A percentile compares a stretch with the other conserved stretches of the same genome.
phyloP scores from a whole-genome alignment of 1,140 invertebrate species.

The Procambarus clarkii region DNA sequence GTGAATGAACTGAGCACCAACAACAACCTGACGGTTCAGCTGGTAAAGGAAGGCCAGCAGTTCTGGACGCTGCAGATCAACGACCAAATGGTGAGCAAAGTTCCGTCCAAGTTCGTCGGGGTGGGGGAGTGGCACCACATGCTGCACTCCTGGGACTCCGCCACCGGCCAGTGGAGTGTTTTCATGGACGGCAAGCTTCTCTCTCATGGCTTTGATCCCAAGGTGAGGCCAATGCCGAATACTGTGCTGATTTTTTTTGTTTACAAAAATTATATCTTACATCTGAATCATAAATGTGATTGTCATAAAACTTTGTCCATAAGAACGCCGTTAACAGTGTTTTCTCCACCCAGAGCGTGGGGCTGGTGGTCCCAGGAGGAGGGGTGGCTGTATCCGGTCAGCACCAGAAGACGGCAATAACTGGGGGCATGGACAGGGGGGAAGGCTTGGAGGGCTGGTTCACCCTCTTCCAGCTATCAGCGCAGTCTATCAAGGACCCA shows the following conservation, averaged over 20 bases:
- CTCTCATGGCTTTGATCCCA: slow-evolving; percentile 13
- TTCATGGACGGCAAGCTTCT: slow-evolving; percentile 38
- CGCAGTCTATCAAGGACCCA: neutral
- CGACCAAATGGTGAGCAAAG: slow-evolving; percentile 19
- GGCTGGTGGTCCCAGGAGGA: slow-evolving; percentile 22
- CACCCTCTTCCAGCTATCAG: slow-evolving; percentile 27
- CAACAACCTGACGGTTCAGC: slow-evolving; percentile 31
- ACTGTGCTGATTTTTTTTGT: neutral
- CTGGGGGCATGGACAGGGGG: slow-evolving; percentile 25
- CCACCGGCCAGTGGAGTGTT: slow-evolving; percentile 11
- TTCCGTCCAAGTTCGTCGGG: neutral
- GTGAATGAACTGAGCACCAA: neutral
- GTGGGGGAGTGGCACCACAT: slow-evolving; percentile 22
- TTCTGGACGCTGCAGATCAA: slow-evolving; percentile 34
- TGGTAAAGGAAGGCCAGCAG: neutral
- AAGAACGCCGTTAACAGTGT: too few relatives aligned
- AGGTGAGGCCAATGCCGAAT: slow-evolving; percentile 17
- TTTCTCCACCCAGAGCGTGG: neutral
- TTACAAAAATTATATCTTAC: too few relatives aligned
- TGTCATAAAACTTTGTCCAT: too few relatives aligned
- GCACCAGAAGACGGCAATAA: slow-evolving; percentile 31
- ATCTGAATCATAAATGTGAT: too few relatives aligned
- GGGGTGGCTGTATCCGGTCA: slow-evolving; percentile 24
- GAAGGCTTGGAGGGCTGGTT: slow-evolving; percentile 45
- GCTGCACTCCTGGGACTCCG: slow-evolving; percentile 49